Conservation (phyloP, 2,113 vertebrate genomes). For the Pseudonaja textilis region DNA sequence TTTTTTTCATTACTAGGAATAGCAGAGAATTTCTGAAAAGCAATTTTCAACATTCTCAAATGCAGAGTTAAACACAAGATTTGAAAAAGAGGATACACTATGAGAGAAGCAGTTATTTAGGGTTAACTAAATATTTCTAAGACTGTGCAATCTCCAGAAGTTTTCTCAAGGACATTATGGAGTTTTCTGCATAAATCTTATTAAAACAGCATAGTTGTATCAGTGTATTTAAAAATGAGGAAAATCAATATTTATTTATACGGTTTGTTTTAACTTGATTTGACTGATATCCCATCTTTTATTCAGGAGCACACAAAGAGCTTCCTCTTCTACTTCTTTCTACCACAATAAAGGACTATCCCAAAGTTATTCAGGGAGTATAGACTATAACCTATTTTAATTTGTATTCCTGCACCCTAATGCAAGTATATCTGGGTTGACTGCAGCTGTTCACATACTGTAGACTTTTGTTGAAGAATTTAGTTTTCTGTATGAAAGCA, state of each 20-base stretch:
- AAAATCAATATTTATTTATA: background rate
- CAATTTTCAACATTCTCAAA: background rate
- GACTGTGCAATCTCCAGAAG: background rate
- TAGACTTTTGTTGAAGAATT: background rate
- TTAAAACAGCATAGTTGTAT: accelerated
- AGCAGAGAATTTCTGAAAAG: background rate
- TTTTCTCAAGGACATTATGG: background rate
- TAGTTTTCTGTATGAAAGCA: background rate
- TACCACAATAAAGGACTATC: background rate
- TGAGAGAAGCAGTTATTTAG: slow-evolving; percentile 21
- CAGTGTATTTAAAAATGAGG: background rate
- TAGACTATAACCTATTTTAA: background rate
- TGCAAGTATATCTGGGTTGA: background rate
- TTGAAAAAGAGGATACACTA: background rate
- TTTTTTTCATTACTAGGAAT: slow-evolving; percentile 16
- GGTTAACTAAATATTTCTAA: background rate
- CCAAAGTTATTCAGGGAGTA: background rate
- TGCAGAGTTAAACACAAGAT: background rate
- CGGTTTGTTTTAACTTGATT: background rate
- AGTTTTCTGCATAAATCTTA: background rate
- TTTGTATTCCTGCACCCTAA: background rate
- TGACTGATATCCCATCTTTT: background rate
- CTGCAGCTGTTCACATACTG: background rate
- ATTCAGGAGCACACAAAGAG: background rate
- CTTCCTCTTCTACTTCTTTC: background rate